Evolutionary conservation across 2,797 vertebrate species (phyloP), one percentile per base, ranked within the genome.

Genomic region (Mergus octosetaceus): DNA sequence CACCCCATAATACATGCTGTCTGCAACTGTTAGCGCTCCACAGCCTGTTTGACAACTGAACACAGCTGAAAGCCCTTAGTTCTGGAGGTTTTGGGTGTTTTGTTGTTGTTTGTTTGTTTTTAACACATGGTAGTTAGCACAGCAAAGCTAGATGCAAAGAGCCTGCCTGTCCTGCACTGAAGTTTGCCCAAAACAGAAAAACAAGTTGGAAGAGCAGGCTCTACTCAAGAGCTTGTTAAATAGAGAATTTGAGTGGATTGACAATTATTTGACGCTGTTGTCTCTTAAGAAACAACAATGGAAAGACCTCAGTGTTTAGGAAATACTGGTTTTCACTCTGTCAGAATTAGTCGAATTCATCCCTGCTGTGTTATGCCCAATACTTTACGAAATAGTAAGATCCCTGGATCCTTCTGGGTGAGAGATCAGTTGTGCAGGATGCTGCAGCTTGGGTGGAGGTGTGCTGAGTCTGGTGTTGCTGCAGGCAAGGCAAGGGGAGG

Each of bases 11-110:
- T 43, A 47, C 38, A 18, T 12, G 57, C 62, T 70, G 73, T 77
- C 93, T 75, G 68, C 89, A 89, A 91, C 93, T 95, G 85, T 72
- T 90, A 82, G 66, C 80, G 83, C 84, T 96, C 91, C 72, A 94
- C 68, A 87, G 92, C 72, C 83, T 91, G 87, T 95, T 90, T 95
- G 87, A 93, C 77, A 93, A 89, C 87, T 32, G 62, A 94, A 86
- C 49, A 87, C 94, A 96, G 96, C 95, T 96, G 96, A 91, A 91
- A 90, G 53, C 87, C 91, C 95, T 97, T 88, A 71, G 76, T 91
- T 94, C 83, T 47, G 91, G 43, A 82, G 49, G 24, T 51, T 51
- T 51, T 1, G 49, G 24, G 24, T 51, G 49, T 51, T 94, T 90
- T 89, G 41, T 72, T 8, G 87, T 93, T 56, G 0, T 18, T 88